Evolutionary conservation across 2,888 invertebrate species (phyloP).

Genomic region (Melanostoma scalare): DNA sequence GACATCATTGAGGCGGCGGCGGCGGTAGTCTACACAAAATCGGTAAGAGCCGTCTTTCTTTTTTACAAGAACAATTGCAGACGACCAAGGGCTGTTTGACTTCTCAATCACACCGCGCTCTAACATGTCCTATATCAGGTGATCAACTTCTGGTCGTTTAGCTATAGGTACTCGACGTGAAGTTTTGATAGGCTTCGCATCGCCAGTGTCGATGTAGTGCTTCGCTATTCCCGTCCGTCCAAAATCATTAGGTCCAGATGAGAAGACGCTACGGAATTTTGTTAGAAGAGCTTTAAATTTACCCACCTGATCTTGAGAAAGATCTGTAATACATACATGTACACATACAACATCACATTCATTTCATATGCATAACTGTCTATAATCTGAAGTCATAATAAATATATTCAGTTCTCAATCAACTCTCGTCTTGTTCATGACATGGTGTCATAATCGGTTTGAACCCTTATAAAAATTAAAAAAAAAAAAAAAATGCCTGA

Average conservation of each 20-base stretch:
- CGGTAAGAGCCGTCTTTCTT: slow-evolving; percentile 18
- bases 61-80: slow-evolving; percentile 21
- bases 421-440: too few species aligned
- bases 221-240: slow-evolving; percentile 8
- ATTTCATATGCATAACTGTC: too few species aligned
- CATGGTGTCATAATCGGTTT: too few species aligned
- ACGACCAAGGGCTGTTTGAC: slow-evolving; percentile 27
- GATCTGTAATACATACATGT: too few species aligned
- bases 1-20: too few species aligned
- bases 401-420: too few species aligned
- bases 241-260: neutral
- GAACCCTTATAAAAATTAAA: too few species aligned
- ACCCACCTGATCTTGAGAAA: neutral
- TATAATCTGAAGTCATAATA: too few species aligned
- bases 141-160: slow-evolving; percentile 12
- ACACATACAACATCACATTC: too few species aligned
- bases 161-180: slow-evolving; percentile 22
- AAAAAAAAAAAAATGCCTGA: too few species aligned
- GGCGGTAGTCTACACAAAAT: too few species aligned
- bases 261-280: neutral
- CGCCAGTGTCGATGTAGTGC: slow-evolving; percentile 28
- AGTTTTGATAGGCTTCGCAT: slow-evolving; percentile 11
- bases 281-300: too few species aligned
- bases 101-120: slow-evolving; percentile 26
- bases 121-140: slow-evolving; percentile 23